These are phyloP conservation scores for Drosophila repletoides DNA, from an alignment of 1,140 invertebrate genomes.

Conservation along the genomic window DNA sequence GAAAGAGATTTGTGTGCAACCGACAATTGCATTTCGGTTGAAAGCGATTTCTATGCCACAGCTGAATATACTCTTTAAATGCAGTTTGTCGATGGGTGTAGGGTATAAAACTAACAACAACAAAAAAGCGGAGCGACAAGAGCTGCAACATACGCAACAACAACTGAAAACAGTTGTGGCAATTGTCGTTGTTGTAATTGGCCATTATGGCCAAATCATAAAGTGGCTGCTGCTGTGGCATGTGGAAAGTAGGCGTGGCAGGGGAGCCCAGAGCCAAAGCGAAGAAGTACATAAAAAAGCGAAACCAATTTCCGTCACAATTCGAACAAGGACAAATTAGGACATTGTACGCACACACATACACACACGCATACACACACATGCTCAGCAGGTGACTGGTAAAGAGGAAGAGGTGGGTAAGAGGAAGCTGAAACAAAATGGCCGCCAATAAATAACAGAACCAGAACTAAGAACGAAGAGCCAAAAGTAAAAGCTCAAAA, in stretches of 20 bases:
- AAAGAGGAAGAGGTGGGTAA: neutral
- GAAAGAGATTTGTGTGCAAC: too few species aligned
- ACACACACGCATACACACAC: slow-evolving; percentile 6
- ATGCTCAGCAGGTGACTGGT: slow-evolving; percentile 12
- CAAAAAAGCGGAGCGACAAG: slow-evolving; percentile 4
- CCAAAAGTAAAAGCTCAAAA: slow-evolving; percentile 61
- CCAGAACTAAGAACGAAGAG: slow-evolving; percentile 7
- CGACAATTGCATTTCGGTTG: too few species aligned
- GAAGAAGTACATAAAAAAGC: slow-evolving; percentile 28
- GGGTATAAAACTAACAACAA: too few species aligned
- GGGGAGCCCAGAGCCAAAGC: neutral
- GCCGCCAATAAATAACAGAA: slow-evolving; percentile 67
- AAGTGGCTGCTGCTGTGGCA: neutral
- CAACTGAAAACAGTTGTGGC: slow-evolving; percentile 15
- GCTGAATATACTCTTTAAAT: too few species aligned
- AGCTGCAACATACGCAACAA: neutral
- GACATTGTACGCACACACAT: slow-evolving; percentile 18
- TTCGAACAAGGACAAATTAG: slow-evolving; percentile 73
- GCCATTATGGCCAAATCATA: slow-evolving; percentile 43
- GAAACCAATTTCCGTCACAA: slow-evolving; percentile 62
- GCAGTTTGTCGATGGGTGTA: too few species aligned
- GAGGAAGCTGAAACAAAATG: slow-evolving; percentile 64
- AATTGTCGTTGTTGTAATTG: slow-evolving; percentile 27
- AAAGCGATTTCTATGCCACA: too few species aligned
- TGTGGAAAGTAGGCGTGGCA: neutral